Base-by-base conservation (phyloP, 2,113 vertebrate species). In the Corynorhinus townsendii region DNA sequence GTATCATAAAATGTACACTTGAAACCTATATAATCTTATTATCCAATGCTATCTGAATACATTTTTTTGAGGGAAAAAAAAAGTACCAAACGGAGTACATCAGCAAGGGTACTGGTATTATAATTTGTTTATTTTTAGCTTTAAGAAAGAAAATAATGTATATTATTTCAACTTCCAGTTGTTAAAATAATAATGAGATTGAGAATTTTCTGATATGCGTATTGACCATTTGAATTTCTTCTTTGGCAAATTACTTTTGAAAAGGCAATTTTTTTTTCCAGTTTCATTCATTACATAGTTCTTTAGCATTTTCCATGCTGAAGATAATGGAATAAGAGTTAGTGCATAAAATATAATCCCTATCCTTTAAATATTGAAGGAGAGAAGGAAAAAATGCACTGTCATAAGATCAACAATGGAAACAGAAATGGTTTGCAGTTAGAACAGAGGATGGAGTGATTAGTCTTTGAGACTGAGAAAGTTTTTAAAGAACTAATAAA, bases 201-300 rank as follows among this genome's bases (percentile, higher is more conserved):
- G 14, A 30, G 6, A 22, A 43, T 35, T 79, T 89, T 80, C 69
- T 56, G 22, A 84, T 89, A 49, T 72, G 9, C 10, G 80, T 90
- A 38, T 15, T 82, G 26, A 12, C 22, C 43, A 79, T 68, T 88
- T 94, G 30, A 68, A 86, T 83, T 92, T 92, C 11, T 91, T 90
- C 76, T 88, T 93, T 89, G 33, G 24, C 71, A 93, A 91, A 43
- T 40, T 94, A 17, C 62, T 86, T 84, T 16, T 83, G 22, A 69
- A 84, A 49, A 10, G 79, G 30, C 38, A 89, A 87, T 40, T 86
- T 82, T 80, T 83, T 82, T 86, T 56, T 54, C 56, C 20, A n/a
- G 28, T 59, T 83, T 30, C 22, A 66, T 96, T 93, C 16, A 33
- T 59, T 75, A 77, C 95, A 14, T 92, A 92, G 77, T 92, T 81